Evolutionary conservation across 2,888 invertebrate species (phyloP).

Genomic region (Halocaridina rubra): DNA sequence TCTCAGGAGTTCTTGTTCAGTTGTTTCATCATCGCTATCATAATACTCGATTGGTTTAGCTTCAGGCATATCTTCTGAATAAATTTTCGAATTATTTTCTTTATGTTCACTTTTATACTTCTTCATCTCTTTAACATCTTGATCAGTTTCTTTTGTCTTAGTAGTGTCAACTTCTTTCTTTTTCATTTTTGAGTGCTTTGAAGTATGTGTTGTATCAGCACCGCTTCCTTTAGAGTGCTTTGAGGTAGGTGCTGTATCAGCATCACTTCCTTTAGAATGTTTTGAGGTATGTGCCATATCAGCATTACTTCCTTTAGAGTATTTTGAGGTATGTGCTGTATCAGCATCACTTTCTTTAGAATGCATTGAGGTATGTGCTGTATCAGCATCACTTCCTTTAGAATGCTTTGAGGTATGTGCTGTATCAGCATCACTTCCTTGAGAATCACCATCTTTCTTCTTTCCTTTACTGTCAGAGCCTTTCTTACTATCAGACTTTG

Average conservation of each 20-base stretch:
- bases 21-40: constrained; percentile 41
- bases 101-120: constrained; percentile 25
- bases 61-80: background rate
- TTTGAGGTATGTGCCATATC: background rate
- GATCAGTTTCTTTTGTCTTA: background rate
- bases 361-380: background rate
- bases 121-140: constrained; percentile 25
- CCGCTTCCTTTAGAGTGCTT: background rate
- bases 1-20: constrained; percentile 49
- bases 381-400: background rate
- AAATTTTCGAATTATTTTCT: constrained; percentile 9
- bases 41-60: constrained; percentile 42
- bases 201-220: background rate
- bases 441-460: background rate
- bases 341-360: background rate
- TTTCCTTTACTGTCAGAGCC: background rate
- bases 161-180: background rate
- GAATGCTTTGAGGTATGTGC: background rate
- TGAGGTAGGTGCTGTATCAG: background rate
- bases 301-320: background rate
- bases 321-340: background rate
- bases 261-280: background rate
- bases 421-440: background rate
- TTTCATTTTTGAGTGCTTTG: background rate
- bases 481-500: background rate